These are phyloP conservation scores for Cryptoprocta ferox DNA, from an alignment of 2,797 vertebrate genomes.

Conservation along the genomic window DNA sequence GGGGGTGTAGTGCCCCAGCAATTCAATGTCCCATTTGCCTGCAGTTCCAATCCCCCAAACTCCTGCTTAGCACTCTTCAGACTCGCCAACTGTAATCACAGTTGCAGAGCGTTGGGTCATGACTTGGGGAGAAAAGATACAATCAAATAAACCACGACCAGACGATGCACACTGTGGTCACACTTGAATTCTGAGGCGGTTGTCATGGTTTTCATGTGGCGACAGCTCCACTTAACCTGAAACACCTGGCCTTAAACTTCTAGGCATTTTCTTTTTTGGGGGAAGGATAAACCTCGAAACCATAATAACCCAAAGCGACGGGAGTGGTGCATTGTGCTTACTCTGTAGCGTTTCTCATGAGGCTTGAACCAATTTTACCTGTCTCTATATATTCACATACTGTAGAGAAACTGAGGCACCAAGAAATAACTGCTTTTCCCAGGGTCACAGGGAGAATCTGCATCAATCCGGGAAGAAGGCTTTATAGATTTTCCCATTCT, in stretches of 20 bases:
- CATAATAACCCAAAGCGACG: neutral
- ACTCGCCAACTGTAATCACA: constrained; percentile 38
- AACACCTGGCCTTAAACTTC: constrained; percentile 68
- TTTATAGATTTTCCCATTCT: neutral
- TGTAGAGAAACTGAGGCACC: neutral
- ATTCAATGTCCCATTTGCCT: neutral
- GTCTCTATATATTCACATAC: neutral
- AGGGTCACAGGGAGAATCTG: neutral
- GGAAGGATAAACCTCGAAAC: neutral
- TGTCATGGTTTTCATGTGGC: constrained; percentile 64
- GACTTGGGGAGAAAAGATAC: neutral
- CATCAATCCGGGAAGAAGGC: neutral
- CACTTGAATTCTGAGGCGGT: constrained; percentile 55
- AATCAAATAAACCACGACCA: neutral
- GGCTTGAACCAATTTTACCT: neutral
- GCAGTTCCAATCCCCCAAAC: constrained; percentile 21
- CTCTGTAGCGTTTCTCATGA: neutral
- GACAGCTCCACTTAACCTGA: constrained; percentile 80
- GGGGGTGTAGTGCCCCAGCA: neutral
- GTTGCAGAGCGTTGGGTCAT: constrained; percentile 28
- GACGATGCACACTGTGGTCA: neutral
- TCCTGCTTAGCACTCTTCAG: constrained; percentile 13
- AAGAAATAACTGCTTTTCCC: neutral
- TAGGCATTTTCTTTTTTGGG: neutral
- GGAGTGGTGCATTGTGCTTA: neutral